Conservation (phyloP, 1,140 invertebrate species). For the Cecropterus lyciades region DNA sequence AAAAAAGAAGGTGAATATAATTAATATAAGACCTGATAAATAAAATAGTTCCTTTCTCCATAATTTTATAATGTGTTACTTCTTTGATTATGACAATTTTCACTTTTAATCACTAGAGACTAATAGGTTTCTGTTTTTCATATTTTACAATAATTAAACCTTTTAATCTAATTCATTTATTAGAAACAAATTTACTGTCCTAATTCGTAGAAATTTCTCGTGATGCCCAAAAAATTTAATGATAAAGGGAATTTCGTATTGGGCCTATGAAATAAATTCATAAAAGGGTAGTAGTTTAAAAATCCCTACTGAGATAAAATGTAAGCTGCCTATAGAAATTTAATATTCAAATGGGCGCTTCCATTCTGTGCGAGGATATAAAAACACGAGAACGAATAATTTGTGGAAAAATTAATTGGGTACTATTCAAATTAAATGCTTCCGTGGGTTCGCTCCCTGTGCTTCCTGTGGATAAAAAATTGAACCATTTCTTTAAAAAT, state of each 20-base stretch:
- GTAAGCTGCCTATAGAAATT: constrained; percentile 7
- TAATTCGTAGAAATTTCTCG: constrained; percentile 30
- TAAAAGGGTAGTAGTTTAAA: neutral
- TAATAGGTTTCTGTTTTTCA: constrained; percentile 27
- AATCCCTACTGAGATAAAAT: neutral
- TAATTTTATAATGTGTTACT: neutral
- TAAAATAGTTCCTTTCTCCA: too few species aligned
- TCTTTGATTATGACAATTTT: constrained; percentile 11
- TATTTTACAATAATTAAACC: constrained; percentile 45
- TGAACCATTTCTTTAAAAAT: neutral
- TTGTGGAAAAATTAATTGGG: constrained; percentile 12
- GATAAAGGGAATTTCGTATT: constrained; percentile 34
- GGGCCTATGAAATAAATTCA: constrained; percentile 1
- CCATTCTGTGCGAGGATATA: constrained; percentile 4
- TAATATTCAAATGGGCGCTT: constrained; percentile 15
- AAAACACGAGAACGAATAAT: constrained; percentile 4
- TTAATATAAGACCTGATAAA: too few species aligned
- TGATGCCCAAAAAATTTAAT: constrained; percentile 28
- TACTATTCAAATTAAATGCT: constrained; percentile 10
- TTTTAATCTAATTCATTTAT: constrained; percentile 43
- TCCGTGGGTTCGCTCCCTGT: neutral
- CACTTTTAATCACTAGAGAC: constrained; percentile 26
- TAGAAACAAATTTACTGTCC: constrained; percentile 42
- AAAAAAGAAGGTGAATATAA: too few species aligned
- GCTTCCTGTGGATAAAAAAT: constrained; percentile 1